Evolutionary conservation across 1,140 invertebrate species (phyloP).

Genomic region (Macrosteles quadrilineatus): DNA sequence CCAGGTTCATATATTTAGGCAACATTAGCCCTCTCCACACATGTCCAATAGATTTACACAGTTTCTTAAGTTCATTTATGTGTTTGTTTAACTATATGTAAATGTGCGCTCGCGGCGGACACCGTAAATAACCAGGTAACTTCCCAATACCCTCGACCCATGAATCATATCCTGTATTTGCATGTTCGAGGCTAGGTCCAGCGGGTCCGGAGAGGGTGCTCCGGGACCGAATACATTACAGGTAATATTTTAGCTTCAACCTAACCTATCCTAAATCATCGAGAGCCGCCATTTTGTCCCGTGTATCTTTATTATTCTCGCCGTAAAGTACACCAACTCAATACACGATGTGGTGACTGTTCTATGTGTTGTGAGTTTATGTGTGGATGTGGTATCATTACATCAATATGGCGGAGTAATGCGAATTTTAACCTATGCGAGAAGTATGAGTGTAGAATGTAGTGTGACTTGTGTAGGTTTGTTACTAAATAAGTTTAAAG

Average conservation of each 20-base stretch:
- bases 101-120: neutral
- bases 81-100: slow-evolving; percentile 32
- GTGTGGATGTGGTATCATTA: no score
- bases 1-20: slow-evolving; percentile 22
- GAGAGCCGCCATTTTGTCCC: slow-evolving; percentile 7
- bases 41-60: slow-evolving; percentile 23
- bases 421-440: no score
- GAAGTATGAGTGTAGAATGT: no score
- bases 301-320: slow-evolving; percentile 28
- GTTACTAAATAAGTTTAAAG: no score
- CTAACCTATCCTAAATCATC: slow-evolving; percentile 25
- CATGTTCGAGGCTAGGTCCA: neutral
- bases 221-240: slow-evolving; percentile 21
- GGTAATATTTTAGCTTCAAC: slow-evolving; percentile 27
- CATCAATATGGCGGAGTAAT: no score
- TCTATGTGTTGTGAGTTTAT: no score
- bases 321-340: no score
- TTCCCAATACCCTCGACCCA: slow-evolving; percentile 22
- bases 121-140: neutral
- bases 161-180: slow-evolving; percentile 28
- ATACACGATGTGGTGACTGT: no score
- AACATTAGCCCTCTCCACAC: slow-evolving; percentile 20
- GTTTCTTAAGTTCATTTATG: slow-evolving; percentile 32
- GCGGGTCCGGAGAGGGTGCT: no score
- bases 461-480: no score